A percentile compares a stretch with the other conserved stretches of the same genome.
Conservation (phyloP, 2,797 vertebrate species). For the Anguilla marmorata region DNA sequence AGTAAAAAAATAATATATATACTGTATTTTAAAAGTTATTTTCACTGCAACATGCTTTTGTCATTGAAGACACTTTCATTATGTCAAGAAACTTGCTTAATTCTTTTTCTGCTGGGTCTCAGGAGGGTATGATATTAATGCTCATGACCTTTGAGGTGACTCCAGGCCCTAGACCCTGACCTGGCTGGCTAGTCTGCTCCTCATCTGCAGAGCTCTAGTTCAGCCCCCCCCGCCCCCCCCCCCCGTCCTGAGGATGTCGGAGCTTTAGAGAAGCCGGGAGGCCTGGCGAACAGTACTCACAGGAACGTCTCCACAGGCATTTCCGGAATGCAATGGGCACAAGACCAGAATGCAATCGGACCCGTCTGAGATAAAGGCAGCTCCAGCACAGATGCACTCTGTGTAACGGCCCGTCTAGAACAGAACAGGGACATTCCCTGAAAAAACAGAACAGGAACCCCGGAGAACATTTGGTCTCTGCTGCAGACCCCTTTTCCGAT, state of each 20-base stretch:
- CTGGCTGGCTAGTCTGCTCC: background rate
- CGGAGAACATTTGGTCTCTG: background rate
- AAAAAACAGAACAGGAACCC: background rate
- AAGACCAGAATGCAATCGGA: background rate
- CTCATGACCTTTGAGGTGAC: background rate
- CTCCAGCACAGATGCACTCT: background rate
- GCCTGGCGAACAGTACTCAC: background rate
- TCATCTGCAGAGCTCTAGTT: background rate
- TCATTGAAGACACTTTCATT: background rate
- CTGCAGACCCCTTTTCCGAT: background rate
- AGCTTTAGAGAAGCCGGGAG: background rate
- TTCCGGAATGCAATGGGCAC: background rate
- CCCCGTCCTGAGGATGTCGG: background rate
- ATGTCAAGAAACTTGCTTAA: background rate
- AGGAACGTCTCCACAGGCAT: background rate
- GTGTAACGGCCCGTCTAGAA: background rate
- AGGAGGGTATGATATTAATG: background rate
- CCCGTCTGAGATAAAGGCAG: background rate
- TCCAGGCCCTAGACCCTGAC: background rate
- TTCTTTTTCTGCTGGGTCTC: background rate
- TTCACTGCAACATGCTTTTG: background rate
- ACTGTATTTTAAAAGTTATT: no score
- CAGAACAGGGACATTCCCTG: background rate
- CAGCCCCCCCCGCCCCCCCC: background rate
- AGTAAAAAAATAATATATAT: background rate